phyloP scores from a whole-genome alignment of 2,797 vertebrate species.

The Anniella stebbinsi region DNA sequence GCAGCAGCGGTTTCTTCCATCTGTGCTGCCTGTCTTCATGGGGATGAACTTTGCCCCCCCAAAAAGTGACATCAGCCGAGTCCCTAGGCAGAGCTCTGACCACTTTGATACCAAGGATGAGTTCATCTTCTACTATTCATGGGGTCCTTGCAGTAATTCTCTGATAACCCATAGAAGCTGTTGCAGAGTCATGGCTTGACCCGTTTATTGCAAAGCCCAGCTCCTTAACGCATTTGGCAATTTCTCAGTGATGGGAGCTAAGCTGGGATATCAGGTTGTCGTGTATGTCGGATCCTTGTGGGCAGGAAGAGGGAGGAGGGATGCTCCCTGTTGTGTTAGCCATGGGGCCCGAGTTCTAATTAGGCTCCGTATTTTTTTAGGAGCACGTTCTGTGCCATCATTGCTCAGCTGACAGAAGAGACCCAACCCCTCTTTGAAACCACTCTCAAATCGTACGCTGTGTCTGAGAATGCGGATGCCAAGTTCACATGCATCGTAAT shows the following conservation, averaged over 20 bases:
- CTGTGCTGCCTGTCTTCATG: neutral
- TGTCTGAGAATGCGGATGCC: slow-evolving; percentile 94
- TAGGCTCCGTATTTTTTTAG: slow-evolving; percentile 80
- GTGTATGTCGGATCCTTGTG: neutral
- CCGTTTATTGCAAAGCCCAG: neutral
- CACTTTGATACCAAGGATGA: neutral
- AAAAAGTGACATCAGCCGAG: neutral
- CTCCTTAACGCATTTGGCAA: neutral
- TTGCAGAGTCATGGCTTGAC: neutral
- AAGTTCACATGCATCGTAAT: slow-evolving; percentile 95
- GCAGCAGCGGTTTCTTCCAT: neutral
- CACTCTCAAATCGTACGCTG: slow-evolving; percentile 94
- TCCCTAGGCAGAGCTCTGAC: neutral
- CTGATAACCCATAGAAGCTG: neutral
- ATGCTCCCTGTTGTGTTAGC: slow-evolving; percentile 26
- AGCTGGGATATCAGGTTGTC: neutral
- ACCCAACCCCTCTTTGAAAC: slow-evolving; percentile 95
- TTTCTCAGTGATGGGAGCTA: neutral
- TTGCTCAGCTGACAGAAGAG: slow-evolving; percentile 97
- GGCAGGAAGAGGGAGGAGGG: neutral
- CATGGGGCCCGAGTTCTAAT: slow-evolving; percentile 65
- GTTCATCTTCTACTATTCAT: neutral
- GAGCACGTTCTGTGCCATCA: slow-evolving; percentile 97
- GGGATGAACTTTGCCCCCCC: neutral
- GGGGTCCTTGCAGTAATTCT: neutral